A percentile compares a stretch with the other conserved stretches of the same genome.
phyloP scores from a whole-genome alignment of 2,888 invertebrate genomes.

The Dasysyrphus albostriatus region DNA sequence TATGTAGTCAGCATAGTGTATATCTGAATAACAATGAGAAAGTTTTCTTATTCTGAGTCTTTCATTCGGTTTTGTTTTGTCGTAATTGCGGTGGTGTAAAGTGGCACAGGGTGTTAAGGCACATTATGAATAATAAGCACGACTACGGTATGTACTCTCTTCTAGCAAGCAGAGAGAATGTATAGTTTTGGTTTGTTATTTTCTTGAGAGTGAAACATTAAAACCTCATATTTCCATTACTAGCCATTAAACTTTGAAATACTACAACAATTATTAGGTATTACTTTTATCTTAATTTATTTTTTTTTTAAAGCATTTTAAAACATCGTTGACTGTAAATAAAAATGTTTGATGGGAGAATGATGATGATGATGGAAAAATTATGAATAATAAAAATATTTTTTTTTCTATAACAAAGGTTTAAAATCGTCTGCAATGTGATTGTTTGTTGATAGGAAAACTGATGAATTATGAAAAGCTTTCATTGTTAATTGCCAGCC shows the following conservation, averaged over 20 bases:
- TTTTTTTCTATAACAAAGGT: neutral
- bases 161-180: neutral
- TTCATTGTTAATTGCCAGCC: neutral
- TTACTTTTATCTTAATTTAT: conserved; percentile 1
- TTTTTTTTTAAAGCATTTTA: conserved; percentile 17
- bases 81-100: conserved; percentile 44
- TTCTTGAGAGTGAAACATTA: conserved; percentile 31
- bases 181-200: neutral
- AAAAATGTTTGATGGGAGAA: neutral
- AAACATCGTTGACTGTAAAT: conserved; percentile 13
- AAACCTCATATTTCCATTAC: conserved; percentile 58
- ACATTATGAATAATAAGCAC: conserved; percentile 43
- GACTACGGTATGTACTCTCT: conserved; percentile 5
- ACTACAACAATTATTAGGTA: conserved; percentile 32
- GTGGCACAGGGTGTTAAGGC: conserved; percentile 38
- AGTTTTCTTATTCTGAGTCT: conserved; percentile 62
- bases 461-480: neutral
- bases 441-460: neutral
- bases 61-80: conserved; percentile 40
- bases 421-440: neutral
- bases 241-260: conserved; percentile 41
- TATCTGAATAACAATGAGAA: conserved; percentile 43
- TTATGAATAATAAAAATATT: neutral
- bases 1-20: conserved; percentile 12
- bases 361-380: conserved; percentile 3